Evolutionary conservation across 2,888 invertebrate genomes (phyloP), one percentile per base, ranked within the genome.

Genomic region (Argynnis bischoffii): DNA sequence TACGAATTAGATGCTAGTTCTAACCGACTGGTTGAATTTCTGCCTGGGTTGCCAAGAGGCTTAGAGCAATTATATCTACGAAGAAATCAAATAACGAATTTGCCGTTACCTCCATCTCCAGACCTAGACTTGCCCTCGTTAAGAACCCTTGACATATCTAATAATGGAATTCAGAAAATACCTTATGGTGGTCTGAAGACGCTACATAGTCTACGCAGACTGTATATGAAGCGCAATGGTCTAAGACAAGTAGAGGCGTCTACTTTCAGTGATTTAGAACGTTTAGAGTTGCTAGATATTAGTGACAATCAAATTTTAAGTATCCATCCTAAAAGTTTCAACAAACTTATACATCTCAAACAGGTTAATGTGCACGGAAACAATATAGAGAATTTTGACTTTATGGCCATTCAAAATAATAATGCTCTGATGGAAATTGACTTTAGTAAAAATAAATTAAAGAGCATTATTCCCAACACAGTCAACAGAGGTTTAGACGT

Each of bases 361-460:
- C 95, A 95, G 80, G 89, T 98, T 0, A 96, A 96, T 80, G 84
- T 97, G 63, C 94, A 95, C 60, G 96, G 96, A 60, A 98, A 98
- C 80, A 94, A 95, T 63, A 89, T 98, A 69, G 95, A 96, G 75
- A 89, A 94, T 59, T 93, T 97, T 54, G 94, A 95, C 69, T 94
- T 95, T 16, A 94, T 95, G 77, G 85, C 95, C 15, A 94, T 97
- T 66, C 93, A 94, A 72, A 95, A 95, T 60, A 95, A 95, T 72
- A 84, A 89, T 13, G 93, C 93, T 51, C 83, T 97, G 63, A 95
- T 95, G 69, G 93, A 93, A 63, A 79, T 97, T 51, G 96, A 97
- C 82, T 88, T 97, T 26, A 97, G 97, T 73, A 94, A 94, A 76
- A 97, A 97, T 83, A 94, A 94, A 81, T 83, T 97, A 55, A 94